Percentiles rank a stretch among this genome's conserved stretches.
Conservation (phyloP, 2,797 vertebrate genomes). For the Onychomys leucogaster region DNA sequence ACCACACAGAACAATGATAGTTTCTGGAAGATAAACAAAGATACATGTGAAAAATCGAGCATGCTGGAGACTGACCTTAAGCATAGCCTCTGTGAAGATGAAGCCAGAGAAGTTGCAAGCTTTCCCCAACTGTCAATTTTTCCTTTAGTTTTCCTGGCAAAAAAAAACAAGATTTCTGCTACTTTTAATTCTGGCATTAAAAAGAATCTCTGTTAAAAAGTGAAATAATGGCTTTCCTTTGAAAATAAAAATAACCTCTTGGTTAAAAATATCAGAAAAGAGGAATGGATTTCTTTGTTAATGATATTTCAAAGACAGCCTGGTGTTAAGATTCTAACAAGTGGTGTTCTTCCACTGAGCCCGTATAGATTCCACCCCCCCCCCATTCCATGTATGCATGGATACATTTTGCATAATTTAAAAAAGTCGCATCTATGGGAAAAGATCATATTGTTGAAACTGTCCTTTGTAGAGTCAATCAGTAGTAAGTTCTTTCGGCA, state of each 20-base stretch:
- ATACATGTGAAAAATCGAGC: too few relatives aligned
- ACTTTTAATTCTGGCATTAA: not conserved
- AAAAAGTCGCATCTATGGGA: not conserved
- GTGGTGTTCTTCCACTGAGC: not conserved
- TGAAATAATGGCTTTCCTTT: not conserved
- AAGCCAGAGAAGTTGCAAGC: not conserved
- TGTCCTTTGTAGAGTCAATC: not conserved
- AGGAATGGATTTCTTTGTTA: not conserved
- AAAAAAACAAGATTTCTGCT: not conserved
- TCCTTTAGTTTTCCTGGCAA: not conserved
- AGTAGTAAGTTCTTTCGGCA: not conserved
- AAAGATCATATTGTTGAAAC: conserved; percentile 22
- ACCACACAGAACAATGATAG: not conserved
- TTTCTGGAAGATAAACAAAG: not conserved
- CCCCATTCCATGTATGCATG: not conserved
- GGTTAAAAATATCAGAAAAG: not conserved
- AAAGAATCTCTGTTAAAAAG: not conserved
- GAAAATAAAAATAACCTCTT: conserved; percentile 10
- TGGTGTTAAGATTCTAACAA: not conserved
- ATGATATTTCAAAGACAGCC: not conserved
- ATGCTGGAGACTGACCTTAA: not conserved
- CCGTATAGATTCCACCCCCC: not conserved
- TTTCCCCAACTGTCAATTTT: not conserved
- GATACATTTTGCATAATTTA: not conserved
- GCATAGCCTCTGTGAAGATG: not conserved